phyloP scores from a whole-genome alignment of 2,797 vertebrate species.

The Periophthalmus magnuspinnatus region DNA sequence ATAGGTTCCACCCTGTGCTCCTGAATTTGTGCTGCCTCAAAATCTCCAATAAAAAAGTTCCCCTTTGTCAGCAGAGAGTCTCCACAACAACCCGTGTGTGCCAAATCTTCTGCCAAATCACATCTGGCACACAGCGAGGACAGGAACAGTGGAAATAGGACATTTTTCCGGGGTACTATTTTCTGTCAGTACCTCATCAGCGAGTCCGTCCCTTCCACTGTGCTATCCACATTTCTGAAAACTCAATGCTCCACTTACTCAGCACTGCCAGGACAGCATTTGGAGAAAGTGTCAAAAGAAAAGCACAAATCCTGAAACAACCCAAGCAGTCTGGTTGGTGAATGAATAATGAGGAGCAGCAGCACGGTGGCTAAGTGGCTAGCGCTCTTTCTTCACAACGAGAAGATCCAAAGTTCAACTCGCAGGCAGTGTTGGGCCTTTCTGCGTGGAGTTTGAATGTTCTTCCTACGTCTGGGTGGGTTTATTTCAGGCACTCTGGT shows the following conservation, averaged over 20 bases:
- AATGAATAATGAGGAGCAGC: background rate
- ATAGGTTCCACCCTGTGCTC: background rate
- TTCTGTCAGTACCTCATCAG: slow-evolving; percentile 4
- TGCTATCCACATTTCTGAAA: slow-evolving; percentile 1
- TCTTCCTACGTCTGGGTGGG: no score
- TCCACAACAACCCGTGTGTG: background rate
- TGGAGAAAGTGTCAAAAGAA: background rate
- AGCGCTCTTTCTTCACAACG: no score
- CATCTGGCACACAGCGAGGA: background rate
- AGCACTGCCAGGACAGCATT: background rate
- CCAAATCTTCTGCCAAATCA: background rate
- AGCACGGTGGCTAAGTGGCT: no score
- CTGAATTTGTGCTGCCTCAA: background rate
- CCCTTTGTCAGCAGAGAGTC: background rate
- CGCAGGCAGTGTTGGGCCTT: no score
- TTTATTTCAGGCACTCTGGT: no score
- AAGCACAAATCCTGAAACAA: background rate
- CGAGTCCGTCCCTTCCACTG: background rate
- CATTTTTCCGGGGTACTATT: background rate
- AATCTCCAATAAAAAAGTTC: background rate
- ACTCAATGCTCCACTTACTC: slow-evolving; percentile 4
- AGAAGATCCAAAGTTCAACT: no score
- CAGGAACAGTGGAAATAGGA: background rate
- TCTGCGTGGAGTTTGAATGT: no score
- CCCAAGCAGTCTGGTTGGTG: background rate